Evolutionary conservation across 2,888 invertebrate species (phyloP).

Genomic region (Harmothoe impar): DNA sequence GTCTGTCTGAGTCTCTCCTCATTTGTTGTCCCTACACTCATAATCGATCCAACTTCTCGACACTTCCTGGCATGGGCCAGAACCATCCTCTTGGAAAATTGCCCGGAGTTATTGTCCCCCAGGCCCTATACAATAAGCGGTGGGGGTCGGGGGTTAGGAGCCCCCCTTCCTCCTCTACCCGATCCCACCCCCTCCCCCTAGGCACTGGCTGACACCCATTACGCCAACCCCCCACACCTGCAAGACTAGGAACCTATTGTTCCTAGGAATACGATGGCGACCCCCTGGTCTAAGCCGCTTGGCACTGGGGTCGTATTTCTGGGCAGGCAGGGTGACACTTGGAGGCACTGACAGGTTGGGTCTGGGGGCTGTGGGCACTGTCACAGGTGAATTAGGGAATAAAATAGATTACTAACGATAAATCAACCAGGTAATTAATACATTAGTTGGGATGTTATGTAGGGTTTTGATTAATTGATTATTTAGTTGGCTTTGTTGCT

Average conservation of each 20-base stretch:
- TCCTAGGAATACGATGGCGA: slow-evolving; percentile 10
- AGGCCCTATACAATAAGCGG: slow-evolving; percentile 7
- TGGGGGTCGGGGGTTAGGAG: slow-evolving; percentile 4
- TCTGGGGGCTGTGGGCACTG: neutral
- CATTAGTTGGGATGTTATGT: neutral
- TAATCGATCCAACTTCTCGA: slow-evolving; percentile 19
- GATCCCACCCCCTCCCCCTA: neutral
- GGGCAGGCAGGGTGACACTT: neutral
- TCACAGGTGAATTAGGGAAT: slow-evolving; percentile 19
- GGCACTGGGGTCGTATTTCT: slow-evolving; percentile 7
- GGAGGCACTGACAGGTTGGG: slow-evolving; percentile 11
- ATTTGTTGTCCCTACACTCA: neutral
- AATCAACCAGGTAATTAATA: neutral
- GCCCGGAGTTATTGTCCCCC: slow-evolving; percentile 9
- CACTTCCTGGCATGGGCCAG: slow-evolving; percentile 9
- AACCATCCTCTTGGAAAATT: slow-evolving; percentile 31
- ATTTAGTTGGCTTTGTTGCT: too few relatives aligned
- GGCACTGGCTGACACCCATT: slow-evolving; percentile 30
- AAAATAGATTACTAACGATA: neutral
- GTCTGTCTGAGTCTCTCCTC: too few relatives aligned
- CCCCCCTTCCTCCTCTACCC: too few relatives aligned
- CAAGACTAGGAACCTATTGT: neutral
- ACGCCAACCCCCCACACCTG: slow-evolving; percentile 29
- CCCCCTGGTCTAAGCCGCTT: slow-evolving; percentile 2
- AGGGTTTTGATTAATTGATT: too few relatives aligned